Evolutionary conservation across 2,113 vertebrate genomes (phyloP).

Genomic region (Oryzias javanicus): DNA sequence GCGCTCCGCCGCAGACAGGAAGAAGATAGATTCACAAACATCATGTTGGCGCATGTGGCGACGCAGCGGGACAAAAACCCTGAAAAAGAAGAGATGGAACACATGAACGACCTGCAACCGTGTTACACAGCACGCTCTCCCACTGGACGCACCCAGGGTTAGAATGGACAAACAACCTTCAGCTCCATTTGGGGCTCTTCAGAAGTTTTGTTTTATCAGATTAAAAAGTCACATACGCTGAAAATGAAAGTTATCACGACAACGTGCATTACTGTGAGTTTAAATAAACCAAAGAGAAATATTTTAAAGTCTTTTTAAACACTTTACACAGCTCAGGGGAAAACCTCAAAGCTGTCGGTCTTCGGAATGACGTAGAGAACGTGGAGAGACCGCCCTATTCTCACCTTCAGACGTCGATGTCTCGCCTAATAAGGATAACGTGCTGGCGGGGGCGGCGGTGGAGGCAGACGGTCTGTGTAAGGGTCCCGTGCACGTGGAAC

Average conservation of each 20-base stretch:
- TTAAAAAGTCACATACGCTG: neutral
- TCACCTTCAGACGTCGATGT: conserved; percentile 75
- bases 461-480: conserved; percentile 83
- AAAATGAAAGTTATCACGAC: neutral
- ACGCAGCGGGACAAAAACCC: conserved; percentile 72
- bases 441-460: conserved; percentile 76
- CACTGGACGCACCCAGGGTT: no score
- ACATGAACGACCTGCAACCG: conserved; percentile 50
- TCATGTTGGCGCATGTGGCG: conserved; percentile 72
- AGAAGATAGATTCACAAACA: conserved; percentile 73
- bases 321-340: neutral
- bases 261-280: conserved; percentile 22
- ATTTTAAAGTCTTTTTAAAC: conserved; percentile 12
- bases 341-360: conserved; percentile 25
- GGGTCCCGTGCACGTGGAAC: conserved; percentile 87
- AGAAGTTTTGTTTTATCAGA: neutral
- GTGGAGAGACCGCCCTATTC: conserved; percentile 53
- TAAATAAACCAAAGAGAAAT: neutral
- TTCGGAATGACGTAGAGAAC: conserved; percentile 15
- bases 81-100: conserved; percentile 75
- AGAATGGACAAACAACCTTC: no score
- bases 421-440: conserved; percentile 78
- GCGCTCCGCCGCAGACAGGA: conserved; percentile 77
- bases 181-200: no score
- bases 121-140: no score